A percentile compares a stretch with the other conserved stretches of the same genome.
phyloP scores from a whole-genome alignment of 2,113 vertebrate species.

The Tringa solitaria region DNA sequence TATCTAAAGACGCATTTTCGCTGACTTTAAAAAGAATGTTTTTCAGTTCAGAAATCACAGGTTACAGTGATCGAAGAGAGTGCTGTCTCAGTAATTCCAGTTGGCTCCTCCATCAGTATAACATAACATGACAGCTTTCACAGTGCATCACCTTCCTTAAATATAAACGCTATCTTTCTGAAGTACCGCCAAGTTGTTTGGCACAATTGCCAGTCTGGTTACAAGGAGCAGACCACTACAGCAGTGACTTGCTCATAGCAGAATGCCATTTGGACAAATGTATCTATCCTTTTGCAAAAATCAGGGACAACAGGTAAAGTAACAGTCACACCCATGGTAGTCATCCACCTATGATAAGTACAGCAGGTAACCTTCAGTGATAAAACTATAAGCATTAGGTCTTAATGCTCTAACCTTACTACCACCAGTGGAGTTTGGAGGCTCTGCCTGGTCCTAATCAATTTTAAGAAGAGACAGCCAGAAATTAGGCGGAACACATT shows the following conservation, averaged over 20 bases:
- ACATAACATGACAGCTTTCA: conserved; percentile 64
- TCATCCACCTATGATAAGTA: background rate
- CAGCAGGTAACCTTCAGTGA: background rate
- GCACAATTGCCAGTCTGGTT: conserved; percentile 51
- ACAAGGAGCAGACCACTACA: background rate
- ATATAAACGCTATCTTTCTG: background rate
- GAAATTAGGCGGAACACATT: background rate
- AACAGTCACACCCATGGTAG: background rate
- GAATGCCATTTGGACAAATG: background rate
- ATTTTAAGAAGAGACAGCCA: background rate
- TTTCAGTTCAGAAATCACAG: conserved; percentile 47
- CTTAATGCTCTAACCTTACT: background rate
- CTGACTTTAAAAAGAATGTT: background rate
- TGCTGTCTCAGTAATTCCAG: conserved; percentile 45
- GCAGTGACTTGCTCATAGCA: background rate
- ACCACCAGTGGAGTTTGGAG: background rate
- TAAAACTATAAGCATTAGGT: background rate
- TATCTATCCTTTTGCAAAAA: background rate
- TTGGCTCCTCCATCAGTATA: background rate
- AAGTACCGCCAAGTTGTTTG: conserved; percentile 45
- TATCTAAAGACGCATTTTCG: background rate
- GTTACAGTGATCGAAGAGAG: background rate
- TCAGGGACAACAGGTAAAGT: background rate
- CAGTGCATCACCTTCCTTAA: conserved; percentile 43
- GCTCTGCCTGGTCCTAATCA: background rate